A percentile compares a stretch with the other conserved stretches of the same genome.
Conservation (phyloP, 2,113 vertebrate species). For the Dendropsophus ebraccatus region DNA sequence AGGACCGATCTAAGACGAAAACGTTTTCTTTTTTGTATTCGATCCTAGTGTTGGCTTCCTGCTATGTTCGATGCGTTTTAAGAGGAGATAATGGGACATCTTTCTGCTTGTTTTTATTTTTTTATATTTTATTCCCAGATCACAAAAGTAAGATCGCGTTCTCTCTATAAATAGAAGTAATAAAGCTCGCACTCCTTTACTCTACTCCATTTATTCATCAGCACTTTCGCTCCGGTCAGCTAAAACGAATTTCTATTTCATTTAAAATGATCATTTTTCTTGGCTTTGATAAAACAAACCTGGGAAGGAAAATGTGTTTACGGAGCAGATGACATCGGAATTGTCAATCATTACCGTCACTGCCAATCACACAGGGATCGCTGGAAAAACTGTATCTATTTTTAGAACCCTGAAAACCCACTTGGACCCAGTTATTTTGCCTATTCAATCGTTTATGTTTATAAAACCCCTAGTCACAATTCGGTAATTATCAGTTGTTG, state of each 20-base stretch:
- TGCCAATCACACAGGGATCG: neutral
- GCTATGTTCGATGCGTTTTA: neutral
- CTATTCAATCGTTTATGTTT: neutral
- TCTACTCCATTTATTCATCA: neutral
- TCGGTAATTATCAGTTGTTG: neutral
- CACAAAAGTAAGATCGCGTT: neutral
- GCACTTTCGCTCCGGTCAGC: neutral
- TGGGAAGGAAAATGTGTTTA: constrained; percentile 17
- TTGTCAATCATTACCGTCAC: neutral
- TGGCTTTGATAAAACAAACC: neutral
- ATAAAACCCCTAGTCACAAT: neutral
- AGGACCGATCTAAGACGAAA: too few relatives aligned
- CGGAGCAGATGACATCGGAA: constrained; percentile 4
- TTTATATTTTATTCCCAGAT: neutral
- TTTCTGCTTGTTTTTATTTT: neutral
- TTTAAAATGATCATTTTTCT: neutral
- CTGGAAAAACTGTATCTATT: neutral
- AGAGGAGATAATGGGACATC: neutral
- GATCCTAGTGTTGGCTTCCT: too few relatives aligned
- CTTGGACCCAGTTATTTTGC: neutral
- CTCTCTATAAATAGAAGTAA: constrained; percentile 17
- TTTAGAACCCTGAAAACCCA: too few relatives aligned
- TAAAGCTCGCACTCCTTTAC: neutral
- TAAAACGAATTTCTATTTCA: constrained; percentile 21
- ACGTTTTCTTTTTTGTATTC: neutral